phyloP scores from a whole-genome alignment of 2,888 invertebrate genomes.

The Drosophila anomelani region DNA sequence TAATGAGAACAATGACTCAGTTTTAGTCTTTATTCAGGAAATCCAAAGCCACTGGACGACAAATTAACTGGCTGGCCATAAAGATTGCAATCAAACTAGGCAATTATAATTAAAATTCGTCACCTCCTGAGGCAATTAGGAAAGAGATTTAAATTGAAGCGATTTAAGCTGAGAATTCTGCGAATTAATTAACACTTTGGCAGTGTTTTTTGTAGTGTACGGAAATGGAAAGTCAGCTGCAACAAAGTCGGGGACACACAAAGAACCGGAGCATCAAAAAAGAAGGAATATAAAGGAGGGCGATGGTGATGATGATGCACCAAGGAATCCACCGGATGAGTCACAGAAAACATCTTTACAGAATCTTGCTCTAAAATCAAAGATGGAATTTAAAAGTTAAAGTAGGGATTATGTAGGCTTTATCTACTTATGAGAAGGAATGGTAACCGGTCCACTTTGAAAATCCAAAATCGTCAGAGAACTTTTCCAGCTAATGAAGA shows the following conservation, averaged over 20 bases:
- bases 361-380: not conserved
- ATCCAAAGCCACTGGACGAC: conserved; percentile 7
- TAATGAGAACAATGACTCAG: conserved; percentile 23
- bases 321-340: conserved; percentile 25
- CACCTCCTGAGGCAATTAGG: conserved; percentile 25
- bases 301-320: conserved; percentile 56
- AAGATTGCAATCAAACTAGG: conserved; percentile 36
- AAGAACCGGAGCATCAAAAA: conserved; percentile 13
- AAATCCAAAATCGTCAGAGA: not conserved
- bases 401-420: not conserved
- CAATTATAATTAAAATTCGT: conserved; percentile 36
- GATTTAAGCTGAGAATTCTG: conserved; percentile 9
- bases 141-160: conserved; percentile 12
- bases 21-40: conserved; percentile 24
- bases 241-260: conserved; percentile 24
- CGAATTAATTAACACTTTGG: conserved; percentile 5
- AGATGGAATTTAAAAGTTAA: not conserved
- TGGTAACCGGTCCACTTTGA: not conserved
- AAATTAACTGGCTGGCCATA: conserved; percentile 15
- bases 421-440: not conserved
- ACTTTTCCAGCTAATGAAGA: conserved; percentile 26
- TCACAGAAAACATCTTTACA: conserved; percentile 15
- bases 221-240: conserved; percentile 31
- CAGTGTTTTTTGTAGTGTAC: conserved; percentile 15
- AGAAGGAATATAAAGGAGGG: conserved; percentile 14